These are phyloP conservation scores for Calameuta idolon DNA, from an alignment of 2,888 invertebrate species.

Conservation along the genomic window DNA sequence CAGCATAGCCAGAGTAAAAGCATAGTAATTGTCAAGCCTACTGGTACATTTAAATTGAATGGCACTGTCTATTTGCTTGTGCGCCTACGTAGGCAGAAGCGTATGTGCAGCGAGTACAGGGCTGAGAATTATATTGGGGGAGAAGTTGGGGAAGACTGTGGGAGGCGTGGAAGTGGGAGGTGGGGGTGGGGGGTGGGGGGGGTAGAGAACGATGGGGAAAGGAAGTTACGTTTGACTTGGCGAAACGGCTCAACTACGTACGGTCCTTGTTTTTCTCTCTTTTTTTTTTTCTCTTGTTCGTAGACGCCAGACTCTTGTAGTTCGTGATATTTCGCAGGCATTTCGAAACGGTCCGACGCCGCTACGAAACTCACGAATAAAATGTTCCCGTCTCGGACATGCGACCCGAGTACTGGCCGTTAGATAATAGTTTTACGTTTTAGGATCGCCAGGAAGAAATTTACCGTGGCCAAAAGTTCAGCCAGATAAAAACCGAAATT, in stretches of 20 bases:
- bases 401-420: not conserved
- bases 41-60: not conserved
- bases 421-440: not conserved
- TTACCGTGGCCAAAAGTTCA: not conserved
- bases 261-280: not conserved
- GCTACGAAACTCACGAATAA: not conserved
- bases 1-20: not conserved
- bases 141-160: not conserved
- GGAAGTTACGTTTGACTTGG: not conserved
- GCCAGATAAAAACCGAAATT: not conserved
- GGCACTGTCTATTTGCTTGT: not conserved
- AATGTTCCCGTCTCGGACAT: not conserved
- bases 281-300: not conserved
- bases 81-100: not conserved
- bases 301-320: not conserved
- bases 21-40: not conserved
- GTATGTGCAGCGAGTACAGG: not conserved
- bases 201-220: not conserved
- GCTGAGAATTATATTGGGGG: not conserved
- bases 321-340: not conserved
- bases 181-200: too few relatives aligned
- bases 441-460: not conserved
- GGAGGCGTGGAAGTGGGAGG: too few relatives aligned
- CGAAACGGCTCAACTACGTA: not conserved
- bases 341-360: not conserved